Evolutionary conservation across 1,140 invertebrate species (phyloP).

Genomic region (Drosophila grimshawi): DNA sequence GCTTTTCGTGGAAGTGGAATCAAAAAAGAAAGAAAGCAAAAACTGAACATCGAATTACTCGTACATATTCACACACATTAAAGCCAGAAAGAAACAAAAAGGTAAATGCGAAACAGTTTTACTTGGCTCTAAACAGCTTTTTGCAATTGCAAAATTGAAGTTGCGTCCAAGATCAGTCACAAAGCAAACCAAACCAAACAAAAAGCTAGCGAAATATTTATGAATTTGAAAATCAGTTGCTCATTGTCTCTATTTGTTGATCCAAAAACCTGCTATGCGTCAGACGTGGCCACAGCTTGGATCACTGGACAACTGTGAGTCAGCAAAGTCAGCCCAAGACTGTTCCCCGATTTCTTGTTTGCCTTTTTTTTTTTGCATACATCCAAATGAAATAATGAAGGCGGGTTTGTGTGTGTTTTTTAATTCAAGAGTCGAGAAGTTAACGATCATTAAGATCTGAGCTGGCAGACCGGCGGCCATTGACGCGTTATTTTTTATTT

Average conservation of each 20-base stretch:
- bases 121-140: constrained; percentile 38
- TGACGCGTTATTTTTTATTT: constrained; percentile 9
- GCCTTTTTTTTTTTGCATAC: constrained; percentile 3
- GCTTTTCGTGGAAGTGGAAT: constrained; percentile 48
- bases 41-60: constrained; percentile 14
- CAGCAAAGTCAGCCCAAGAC: constrained; percentile 26
- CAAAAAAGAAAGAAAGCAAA: constrained; percentile 17
- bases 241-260: constrained; percentile 8
- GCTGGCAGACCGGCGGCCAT: constrained; percentile 22
- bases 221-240: constrained; percentile 32
- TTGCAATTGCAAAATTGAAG: constrained; percentile 5
- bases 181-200: neutral
- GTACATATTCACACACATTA: constrained; percentile 3
- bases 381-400: constrained; percentile 24
- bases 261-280: constrained; percentile 40
- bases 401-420: constrained; percentile 4
- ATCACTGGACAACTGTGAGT: constrained; percentile 29
- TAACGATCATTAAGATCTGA: constrained; percentile 36
- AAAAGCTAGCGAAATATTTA: constrained; percentile 5
- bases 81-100: constrained; percentile 29
- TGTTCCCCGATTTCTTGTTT: constrained; percentile 35
- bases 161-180: constrained; percentile 23
- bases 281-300: constrained; percentile 17
- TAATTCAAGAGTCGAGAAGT: constrained; percentile 20
- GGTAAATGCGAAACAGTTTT: constrained; percentile 33